Evolutionary conservation across 1,140 invertebrate species (phyloP).

Genomic region (Hestina assimilis): DNA sequence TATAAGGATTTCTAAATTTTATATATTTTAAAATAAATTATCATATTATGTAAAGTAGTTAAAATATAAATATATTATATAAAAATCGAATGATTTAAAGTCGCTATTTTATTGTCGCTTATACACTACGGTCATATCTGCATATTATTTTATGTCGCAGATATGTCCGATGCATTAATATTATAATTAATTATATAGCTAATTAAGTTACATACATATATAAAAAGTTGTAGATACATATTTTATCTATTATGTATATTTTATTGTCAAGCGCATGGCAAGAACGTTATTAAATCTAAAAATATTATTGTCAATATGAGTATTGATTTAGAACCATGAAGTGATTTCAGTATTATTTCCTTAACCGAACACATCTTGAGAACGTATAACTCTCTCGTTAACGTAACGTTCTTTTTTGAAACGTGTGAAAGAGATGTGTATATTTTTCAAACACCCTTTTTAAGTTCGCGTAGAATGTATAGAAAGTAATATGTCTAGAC

Average conservation of each 20-base stretch:
- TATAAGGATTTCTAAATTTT: background rate
- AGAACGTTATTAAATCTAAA: slow-evolving; percentile 15
- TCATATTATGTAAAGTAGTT: background rate
- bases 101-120: background rate
- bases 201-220: slow-evolving; percentile 3
- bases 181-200: background rate
- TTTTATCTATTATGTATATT: background rate
- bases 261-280: slow-evolving; percentile 14
- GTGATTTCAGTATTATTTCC: background rate
- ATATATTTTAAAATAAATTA: background rate
- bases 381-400: background rate
- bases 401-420: background rate
- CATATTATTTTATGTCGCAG: background rate
- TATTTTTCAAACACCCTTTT: background rate
- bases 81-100: slow-evolving; percentile 3
- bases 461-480: background rate
- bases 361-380: background rate
- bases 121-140: background rate
- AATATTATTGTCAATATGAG: slow-evolving; percentile 36
- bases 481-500: background rate
- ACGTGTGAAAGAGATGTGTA: background rate
- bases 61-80: slow-evolving; percentile 1
- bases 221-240: slow-evolving; percentile 10
- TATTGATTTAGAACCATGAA: slow-evolving; percentile 16
- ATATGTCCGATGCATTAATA: background rate